phyloP scores from a whole-genome alignment of 2,888 invertebrate species.

The Philaethria dido region DNA sequence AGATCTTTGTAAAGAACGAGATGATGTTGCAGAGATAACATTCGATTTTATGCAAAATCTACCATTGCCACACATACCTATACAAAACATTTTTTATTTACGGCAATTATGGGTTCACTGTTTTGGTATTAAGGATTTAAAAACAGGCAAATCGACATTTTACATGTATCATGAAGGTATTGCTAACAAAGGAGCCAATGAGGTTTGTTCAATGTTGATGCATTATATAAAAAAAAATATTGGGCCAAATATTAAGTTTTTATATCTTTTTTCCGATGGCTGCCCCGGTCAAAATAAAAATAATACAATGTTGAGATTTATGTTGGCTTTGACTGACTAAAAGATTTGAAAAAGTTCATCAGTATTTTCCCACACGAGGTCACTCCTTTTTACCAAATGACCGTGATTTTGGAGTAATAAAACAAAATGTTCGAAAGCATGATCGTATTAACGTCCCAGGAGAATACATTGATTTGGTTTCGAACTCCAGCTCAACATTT shows the following conservation, averaged over 20 bases:
- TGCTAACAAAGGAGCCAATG: slow-evolving; percentile 37
- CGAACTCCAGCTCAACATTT: slow-evolving; percentile 46
- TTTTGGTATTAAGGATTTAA: slow-evolving; percentile 34
- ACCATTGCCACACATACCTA: slow-evolving; percentile 26
- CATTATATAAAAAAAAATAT: background rate
- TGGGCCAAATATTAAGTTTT: slow-evolving; percentile 12
- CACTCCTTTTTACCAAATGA: slow-evolving; percentile 41
- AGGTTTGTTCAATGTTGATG: background rate
- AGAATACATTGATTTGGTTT: slow-evolving; percentile 45
- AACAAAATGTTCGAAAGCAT: slow-evolving; percentile 42
- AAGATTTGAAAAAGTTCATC: slow-evolving; percentile 41
- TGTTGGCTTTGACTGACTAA: slow-evolving; percentile 42
- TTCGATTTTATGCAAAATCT: slow-evolving; percentile 38
- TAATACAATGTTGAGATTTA: slow-evolving; percentile 43
- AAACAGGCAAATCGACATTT: slow-evolving; percentile 32
- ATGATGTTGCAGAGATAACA: slow-evolving; percentile 29
- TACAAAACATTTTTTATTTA: slow-evolving; percentile 34
- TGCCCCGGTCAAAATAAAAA: slow-evolving; percentile 38
- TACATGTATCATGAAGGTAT: slow-evolving; percentile 36
- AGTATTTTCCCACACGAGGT: slow-evolving; percentile 41
- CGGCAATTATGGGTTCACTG: slow-evolving; percentile 32
- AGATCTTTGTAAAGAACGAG: slow-evolving; percentile 26
- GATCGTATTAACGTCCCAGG: slow-evolving; percentile 41
- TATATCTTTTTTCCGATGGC: slow-evolving; percentile 31
- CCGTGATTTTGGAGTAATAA: slow-evolving; percentile 39